Base-by-base conservation (phyloP, 2,888 invertebrate species). In the Pterostichus madidus region DNA sequence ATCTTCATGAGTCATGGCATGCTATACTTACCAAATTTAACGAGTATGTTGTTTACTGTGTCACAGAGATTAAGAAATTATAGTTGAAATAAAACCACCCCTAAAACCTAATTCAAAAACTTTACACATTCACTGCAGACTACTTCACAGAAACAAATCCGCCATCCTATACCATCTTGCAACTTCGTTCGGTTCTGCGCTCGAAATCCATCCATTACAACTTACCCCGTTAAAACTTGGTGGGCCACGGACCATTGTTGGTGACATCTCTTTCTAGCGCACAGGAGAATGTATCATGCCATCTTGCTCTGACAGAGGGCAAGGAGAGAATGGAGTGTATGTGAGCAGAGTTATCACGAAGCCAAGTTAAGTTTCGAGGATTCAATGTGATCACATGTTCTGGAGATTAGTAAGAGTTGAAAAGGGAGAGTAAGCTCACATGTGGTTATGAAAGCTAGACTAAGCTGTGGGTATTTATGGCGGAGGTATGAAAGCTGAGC, bases 51-150 rank as follows among this genome's bases (percentile, higher is more conserved):
- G 31, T 61, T 17, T 31, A 61, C 32, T 11, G 61, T 24, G 32
- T 61, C 11, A 2, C 7, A 17, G 32, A 32, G 24, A 31, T 61
- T 31, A 24, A 61, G 61, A 61, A 61, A 61, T 24, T 61, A 61
- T 31, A 32, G 32, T 61, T 64, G 32, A 64, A 39, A 64, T 13
- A 61, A 61, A 24, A 10, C 39, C n/a, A 39, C 35, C 7, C 64
- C 39, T 13, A 10, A 5, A 52, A 13, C 2, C 7, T 64, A 64
- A 64, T 64, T 59, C 59, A 31, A 39, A 64, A 64, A 64, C 64
- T 64, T 64, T 64, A 13, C 64, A 64, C 64, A 64, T 64, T 64
- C 39, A 5, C 15, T 13, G 13, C 64, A 64, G 39, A 35, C 64
- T 59, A 59, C 49, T 13, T 49, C 49, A 5, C 59, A 15, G 53